Evolutionary conservation across 2,888 invertebrate species (phyloP).

Genomic region (Chirona hameri): DNA sequence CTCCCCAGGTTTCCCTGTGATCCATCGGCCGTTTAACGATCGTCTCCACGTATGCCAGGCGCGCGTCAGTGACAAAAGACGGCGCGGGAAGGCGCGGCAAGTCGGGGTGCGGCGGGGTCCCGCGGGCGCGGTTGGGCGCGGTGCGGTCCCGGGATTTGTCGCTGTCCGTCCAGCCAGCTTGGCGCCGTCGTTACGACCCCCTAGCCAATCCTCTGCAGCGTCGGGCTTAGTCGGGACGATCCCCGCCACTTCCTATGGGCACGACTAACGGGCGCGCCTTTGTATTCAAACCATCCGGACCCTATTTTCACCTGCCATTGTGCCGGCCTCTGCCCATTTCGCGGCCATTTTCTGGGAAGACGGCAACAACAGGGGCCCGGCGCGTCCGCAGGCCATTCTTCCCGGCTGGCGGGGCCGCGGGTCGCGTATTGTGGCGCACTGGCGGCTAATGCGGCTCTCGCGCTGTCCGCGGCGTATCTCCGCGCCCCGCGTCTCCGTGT

Average conservation of each 20-base stretch:
- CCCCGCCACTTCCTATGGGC: background rate
- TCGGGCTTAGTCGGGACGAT: background rate
- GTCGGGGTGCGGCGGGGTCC: too few species aligned
- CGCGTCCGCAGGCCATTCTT: background rate
- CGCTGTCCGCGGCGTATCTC: background rate
- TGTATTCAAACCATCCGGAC: background rate
- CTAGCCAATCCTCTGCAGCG: background rate
- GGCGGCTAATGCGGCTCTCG: background rate
- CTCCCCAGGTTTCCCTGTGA: background rate
- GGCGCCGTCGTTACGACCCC: background rate
- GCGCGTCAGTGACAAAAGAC: too few species aligned
- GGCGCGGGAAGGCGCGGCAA: too few species aligned
- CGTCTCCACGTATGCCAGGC: background rate
- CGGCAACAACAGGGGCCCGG: background rate
- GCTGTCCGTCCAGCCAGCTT: background rate
- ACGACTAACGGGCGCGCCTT: background rate
- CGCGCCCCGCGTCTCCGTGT: background rate
- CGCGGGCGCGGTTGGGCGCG: too few species aligned
- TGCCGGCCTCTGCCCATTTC: background rate
- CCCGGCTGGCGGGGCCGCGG: background rate
- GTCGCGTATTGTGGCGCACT: background rate
- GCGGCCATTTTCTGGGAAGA: conserved; percentile 1
- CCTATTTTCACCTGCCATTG: conserved; percentile 6
- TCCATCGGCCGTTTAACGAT: background rate
- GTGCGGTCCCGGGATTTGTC: background rate